Percentiles rank a stretch among this genome's conserved stretches.
Conservation (phyloP, 2,113 vertebrate genomes). For the Plotosus lineatus region DNA sequence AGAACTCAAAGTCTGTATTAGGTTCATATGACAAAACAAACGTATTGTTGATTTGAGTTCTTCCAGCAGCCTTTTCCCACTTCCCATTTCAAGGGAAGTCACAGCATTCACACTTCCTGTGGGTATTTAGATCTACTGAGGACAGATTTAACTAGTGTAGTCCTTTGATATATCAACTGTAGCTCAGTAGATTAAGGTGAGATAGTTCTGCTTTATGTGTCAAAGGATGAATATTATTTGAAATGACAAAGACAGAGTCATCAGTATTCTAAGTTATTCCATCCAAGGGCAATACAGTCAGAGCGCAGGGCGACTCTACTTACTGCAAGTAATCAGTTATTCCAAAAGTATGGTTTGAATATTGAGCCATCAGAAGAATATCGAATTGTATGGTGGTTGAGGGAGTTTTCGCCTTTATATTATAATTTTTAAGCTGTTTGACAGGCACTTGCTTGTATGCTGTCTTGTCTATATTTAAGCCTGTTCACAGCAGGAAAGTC, state of each 20-base stretch:
- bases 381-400: neutral
- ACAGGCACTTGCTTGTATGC: slow-evolving; percentile 30
- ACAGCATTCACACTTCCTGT: slow-evolving; percentile 40
- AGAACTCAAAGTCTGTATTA: slow-evolving; percentile 16
- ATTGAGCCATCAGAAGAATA: neutral
- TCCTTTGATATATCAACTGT: neutral
- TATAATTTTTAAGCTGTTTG: slow-evolving; percentile 20
- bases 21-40: neutral
- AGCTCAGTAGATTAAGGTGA: neutral
- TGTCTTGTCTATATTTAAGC: neutral
- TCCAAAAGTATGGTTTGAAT: slow-evolving; percentile 14
- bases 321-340: neutral
- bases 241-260: slow-evolving; percentile 7
- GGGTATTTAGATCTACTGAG: slow-evolving; percentile 1
- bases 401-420: neutral
- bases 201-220: neutral
- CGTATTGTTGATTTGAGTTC: slow-evolving; percentile 6
- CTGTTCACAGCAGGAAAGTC: slow-evolving; percentile 29
- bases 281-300: neutral
- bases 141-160: neutral
- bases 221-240: slow-evolving; percentile 6
- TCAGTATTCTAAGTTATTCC: slow-evolving; percentile 19
- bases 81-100: slow-evolving; percentile 10
- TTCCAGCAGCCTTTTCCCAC: slow-evolving; percentile 18
- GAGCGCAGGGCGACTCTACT: neutral